Base-by-base conservation (phyloP, 2,888 invertebrate species). In the Camptogramma bilineatum region DNA sequence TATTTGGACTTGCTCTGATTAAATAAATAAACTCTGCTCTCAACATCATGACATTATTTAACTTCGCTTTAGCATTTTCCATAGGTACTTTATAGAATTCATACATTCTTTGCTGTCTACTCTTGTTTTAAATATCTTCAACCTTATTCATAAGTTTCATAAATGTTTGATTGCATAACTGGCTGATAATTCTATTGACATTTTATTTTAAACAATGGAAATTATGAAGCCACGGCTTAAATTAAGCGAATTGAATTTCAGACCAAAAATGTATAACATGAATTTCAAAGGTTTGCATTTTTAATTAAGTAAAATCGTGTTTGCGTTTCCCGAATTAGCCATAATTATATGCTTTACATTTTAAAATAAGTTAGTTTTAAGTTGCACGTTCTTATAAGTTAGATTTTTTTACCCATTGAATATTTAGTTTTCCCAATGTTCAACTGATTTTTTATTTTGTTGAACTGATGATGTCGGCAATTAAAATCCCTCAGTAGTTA, bases 291-390 rank as follows among this genome's bases (percentile, higher is more conserved):
- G 54, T 42, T 50, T 55, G 62, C 51, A 62, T 55, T 62, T 59
- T 50, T 56, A 18, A 52, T 42, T 51, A 18, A 39, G 53, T 17
- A 52, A 21, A 31, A 44, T 56, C 55, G 56, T 56, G 56, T 55
- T 50, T 56, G 2, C 39, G 10, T 52, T 58, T 50, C 2, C 9
- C 18, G 4, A 44, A 16, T 21, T 63, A 63, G 57, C 48, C 63
- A 53, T 62, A 52, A n/a, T n/a, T n/a, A 51, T 10, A 55, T 42
- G 54, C 61, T 51, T 62, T 55, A 62, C 34, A n/a, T 61, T 61
- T 54, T 18, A 34, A n/a, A 19, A 3, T 52, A 56, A 51, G 24
- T 52, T 52, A 60, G 17, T 56, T 56, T 55, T 56, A 50, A 24
- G 19, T 21, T 28, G 57, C 52, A 62, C n/a, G 44, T 24, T 56